phyloP scores from a whole-genome alignment of 64 coral and sea anemone genomes.

The Dendronephthya gigantea region DNA sequence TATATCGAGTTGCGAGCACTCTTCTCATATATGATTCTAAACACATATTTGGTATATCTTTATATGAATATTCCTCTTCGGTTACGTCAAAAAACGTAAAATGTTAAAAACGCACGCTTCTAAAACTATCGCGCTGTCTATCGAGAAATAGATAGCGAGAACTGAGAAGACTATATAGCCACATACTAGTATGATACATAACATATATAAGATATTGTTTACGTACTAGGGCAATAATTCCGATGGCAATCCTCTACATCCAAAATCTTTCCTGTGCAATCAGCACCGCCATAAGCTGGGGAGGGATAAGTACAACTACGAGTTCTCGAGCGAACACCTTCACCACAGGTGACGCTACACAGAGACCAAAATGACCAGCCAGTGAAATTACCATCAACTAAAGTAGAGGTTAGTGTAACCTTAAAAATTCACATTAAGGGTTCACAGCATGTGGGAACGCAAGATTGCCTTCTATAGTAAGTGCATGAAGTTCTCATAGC shows the following conservation, averaged over 20 bases:
- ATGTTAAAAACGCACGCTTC: too few species aligned
- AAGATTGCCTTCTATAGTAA: too few species aligned
- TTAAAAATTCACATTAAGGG: not conserved
- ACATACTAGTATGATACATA: too few species aligned
- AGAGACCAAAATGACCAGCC: conserved; percentile 6
- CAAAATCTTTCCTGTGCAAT: not conserved
- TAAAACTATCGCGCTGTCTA: too few species aligned
- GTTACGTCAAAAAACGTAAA: not conserved
- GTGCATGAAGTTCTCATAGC: too few species aligned
- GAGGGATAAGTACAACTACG: not conserved
- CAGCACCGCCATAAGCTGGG: not conserved
- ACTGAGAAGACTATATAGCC: too few species aligned
- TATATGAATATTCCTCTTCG: too few species aligned
- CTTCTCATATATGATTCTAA: too few species aligned
- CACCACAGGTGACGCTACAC: not conserved
- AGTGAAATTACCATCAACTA: not conserved
- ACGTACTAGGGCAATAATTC: not conserved
- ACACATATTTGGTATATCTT: too few species aligned
- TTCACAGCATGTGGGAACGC: too few species aligned
- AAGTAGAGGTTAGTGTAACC: not conserved
- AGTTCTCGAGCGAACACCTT: not conserved
- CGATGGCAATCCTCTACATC: not conserved
- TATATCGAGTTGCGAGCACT: too few species aligned
- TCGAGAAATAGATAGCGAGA: too few species aligned
- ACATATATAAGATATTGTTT: not conserved